A percentile compares a stretch with the other conserved stretches of the same genome.
Evolutionary conservation across 2,797 vertebrate genomes (phyloP).

Genomic region (Xenentodon cancila): DNA sequence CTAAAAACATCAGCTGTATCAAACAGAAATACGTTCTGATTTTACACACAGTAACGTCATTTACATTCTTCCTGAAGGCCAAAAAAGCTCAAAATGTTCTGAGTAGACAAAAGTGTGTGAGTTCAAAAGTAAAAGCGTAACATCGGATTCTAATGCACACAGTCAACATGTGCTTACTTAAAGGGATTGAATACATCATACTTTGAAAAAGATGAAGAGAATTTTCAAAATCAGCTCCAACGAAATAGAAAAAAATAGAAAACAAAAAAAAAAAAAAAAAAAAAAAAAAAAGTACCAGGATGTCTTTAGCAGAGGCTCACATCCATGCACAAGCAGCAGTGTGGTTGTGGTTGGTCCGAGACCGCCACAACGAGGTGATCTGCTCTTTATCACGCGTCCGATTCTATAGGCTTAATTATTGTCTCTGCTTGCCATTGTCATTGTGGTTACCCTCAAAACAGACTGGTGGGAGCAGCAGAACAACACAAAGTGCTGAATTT

Average conservation of each 20-base stretch:
- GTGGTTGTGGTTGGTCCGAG: conserved; percentile 64
- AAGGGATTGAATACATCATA: neutral
- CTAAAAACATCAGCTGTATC: neutral
- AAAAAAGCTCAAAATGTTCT: neutral
- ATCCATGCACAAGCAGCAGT: conserved; percentile 46
- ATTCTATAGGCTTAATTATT: conserved; percentile 65
- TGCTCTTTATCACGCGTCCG: conserved; percentile 71
- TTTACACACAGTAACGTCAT: neutral
- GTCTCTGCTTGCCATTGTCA: conserved; percentile 43
- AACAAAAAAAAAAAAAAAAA: conserved; percentile 6
- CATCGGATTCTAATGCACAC: too few relatives aligned
- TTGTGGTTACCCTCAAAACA: conserved; percentile 58
- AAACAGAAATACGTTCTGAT: neutral
- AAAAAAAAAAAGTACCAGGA: neutral
- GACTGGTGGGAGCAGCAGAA: conserved; percentile 39
- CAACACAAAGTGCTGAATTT: conserved; percentile 55
- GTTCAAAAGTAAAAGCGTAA: too few relatives aligned
- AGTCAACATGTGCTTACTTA: conserved; percentile 1
- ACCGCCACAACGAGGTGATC: conserved; percentile 56
- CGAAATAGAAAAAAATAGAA: neutral
- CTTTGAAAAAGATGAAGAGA: neutral
- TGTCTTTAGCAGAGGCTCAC: conserved; percentile 32
- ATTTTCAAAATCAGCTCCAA: neutral
- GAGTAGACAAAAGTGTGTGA: too few relatives aligned
- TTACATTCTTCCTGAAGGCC: neutral